Conservation (phyloP, 2,797 vertebrate species). For the Pterois miles region DNA sequence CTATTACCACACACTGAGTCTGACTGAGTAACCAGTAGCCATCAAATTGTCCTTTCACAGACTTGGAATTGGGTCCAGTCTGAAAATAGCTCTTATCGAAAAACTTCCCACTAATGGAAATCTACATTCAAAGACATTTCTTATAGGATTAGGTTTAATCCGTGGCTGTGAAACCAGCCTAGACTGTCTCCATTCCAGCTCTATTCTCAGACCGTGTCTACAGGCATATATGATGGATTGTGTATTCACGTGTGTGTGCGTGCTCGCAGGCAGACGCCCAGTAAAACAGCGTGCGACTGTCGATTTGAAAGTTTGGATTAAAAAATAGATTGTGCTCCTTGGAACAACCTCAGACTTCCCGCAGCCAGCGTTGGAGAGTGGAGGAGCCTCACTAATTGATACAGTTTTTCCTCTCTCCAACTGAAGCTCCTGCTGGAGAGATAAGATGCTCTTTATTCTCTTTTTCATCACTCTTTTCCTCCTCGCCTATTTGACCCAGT, state of each 20-base stretch:
- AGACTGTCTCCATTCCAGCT: constrained; percentile 53
- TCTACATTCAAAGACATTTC: constrained; percentile 63
- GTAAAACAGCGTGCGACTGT: background rate
- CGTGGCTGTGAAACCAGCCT: constrained; percentile 67
- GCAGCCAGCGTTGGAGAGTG: constrained; percentile 28
- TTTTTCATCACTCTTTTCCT: constrained; percentile 37
- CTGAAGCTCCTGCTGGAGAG: constrained; percentile 32
- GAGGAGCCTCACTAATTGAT: constrained; percentile 54
- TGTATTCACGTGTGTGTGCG: background rate
- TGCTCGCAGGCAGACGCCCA: constrained; percentile 15
- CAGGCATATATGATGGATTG: background rate
- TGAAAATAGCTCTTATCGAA: constrained; percentile 31
- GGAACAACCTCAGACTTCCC: constrained; percentile 52
- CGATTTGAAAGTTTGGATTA: constrained; percentile 50
- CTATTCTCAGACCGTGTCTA: constrained; percentile 40
- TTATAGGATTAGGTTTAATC: constrained; percentile 74
- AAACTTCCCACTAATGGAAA: constrained; percentile 56
- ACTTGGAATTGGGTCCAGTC: constrained; percentile 18
- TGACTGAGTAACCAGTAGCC: constrained; percentile 7
- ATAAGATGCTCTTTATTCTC: constrained; percentile 58
- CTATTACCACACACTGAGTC: background rate
- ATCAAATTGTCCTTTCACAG: constrained; percentile 14
- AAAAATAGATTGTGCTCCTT: constrained; percentile 57
- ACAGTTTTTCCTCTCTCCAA: constrained; percentile 38
- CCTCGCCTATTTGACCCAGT: constrained; percentile 65